These are phyloP conservation scores for Zalophus californianus DNA, from an alignment of 2,797 vertebrate genomes.

Conservation along the genomic window DNA sequence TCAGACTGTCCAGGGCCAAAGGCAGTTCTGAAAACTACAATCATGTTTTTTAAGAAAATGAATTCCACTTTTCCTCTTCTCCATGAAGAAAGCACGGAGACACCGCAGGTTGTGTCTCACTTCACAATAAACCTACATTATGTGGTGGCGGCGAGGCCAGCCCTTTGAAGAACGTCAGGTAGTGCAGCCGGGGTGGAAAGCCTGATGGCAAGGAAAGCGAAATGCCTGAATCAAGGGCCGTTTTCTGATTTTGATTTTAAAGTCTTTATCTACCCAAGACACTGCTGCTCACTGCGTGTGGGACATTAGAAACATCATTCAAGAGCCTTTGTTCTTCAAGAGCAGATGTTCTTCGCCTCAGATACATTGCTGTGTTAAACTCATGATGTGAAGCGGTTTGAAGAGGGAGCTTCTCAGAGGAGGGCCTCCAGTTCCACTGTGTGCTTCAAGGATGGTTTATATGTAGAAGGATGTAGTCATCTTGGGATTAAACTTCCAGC, in stretches of 20 bases:
- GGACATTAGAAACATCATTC: slow-evolving; percentile 60
- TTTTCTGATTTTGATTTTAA: slow-evolving; percentile 70
- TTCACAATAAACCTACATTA: not conserved
- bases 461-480: slow-evolving; percentile 78
- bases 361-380: not conserved
- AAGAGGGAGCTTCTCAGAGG: slow-evolving; percentile 58
- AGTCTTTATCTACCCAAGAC: slow-evolving; percentile 52
- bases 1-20: not conserved
- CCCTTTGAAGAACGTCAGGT: slow-evolving; percentile 52
- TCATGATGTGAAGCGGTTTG: slow-evolving; percentile 42
- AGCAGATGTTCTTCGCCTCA: not conserved
- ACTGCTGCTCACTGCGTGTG: slow-evolving; percentile 51
- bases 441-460: slow-evolving; percentile 70
- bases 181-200: slow-evolving; percentile 48
- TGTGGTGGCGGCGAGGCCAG: slow-evolving; percentile 39
- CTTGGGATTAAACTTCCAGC: slow-evolving; percentile 78
- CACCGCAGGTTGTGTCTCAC: not conserved
- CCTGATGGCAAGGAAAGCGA: slow-evolving; percentile 62
- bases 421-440: slow-evolving; percentile 8
- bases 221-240: slow-evolving; percentile 73
- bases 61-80: not conserved
- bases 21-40: slow-evolving; percentile 38
- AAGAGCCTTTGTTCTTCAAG: slow-evolving; percentile 59
- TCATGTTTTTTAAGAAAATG: not conserved
- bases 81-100: not conserved